A percentile compares a stretch with the other conserved stretches of the same genome.
Evolutionary conservation across 2,113 vertebrate species (phyloP).

Genomic region (Aegotheles bennettii): DNA sequence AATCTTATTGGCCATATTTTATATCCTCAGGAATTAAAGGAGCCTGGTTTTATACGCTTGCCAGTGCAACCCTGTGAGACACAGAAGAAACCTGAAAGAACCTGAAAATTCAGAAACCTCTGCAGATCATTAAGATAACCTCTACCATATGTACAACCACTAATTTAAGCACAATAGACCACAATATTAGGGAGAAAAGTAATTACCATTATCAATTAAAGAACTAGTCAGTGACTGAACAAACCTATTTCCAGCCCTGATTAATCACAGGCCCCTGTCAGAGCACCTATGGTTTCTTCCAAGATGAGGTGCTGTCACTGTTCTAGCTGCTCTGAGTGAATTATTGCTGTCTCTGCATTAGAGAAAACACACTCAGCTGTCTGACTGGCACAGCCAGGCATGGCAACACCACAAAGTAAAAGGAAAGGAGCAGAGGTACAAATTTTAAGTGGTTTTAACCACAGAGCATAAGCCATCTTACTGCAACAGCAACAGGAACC

Average conservation of each 20-base stretch:
- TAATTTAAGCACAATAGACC: background rate
- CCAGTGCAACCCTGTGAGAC: background rate
- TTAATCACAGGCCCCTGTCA: background rate
- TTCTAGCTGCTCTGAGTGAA: background rate
- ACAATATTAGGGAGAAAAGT: background rate
- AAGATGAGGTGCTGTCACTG: background rate
- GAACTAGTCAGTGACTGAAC: background rate
- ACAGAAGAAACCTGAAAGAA: background rate
- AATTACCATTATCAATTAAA: background rate
- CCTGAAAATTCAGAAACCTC: background rate
- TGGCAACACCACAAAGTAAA: background rate
- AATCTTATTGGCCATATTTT: background rate
- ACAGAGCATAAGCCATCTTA: background rate
- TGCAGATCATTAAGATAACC: background rate
- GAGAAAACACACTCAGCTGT: background rate
- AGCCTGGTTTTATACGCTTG: background rate
- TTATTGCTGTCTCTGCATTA: background rate
- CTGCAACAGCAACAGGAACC: background rate
- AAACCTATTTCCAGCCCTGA: background rate
- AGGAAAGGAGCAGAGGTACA: background rate
- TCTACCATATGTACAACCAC: fast-evolving
- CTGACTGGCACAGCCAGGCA: background rate
- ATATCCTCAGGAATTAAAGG: background rate
- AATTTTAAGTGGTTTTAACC: background rate
- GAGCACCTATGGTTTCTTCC: background rate